Base-by-base conservation (phyloP, 1,140 invertebrate genomes). In the Apocrypta bakeri region DNA sequence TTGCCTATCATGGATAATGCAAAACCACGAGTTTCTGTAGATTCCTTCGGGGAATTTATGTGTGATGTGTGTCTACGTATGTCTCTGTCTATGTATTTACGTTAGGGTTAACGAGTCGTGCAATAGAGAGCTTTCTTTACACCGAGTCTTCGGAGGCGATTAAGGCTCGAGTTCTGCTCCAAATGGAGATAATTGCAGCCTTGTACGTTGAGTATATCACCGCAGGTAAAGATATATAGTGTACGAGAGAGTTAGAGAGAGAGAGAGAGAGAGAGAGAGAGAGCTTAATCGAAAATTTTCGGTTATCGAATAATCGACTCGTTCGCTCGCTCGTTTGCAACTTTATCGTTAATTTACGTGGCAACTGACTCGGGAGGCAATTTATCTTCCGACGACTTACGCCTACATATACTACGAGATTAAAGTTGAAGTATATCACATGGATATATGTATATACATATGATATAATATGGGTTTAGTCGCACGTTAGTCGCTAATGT, bases 281-380 rank as follows among this genome's bases (percentile, higher is more conserved):
- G 66, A 33, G 68, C 17, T 75, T 83, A 83, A 83, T 79, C 56
- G 77, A 83, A 79, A 79, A 83, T 83, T 79, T 79, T 79, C 75
- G 76, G 75, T 78, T 83, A 79, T 83, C 56, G 61, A 73, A 66
- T 48, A 77, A 82, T 77, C 68, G 64, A 42, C 74, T 2, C 21
- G 73, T 56, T 68, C 56, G 72, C 33, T 42, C 81, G 48, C 42
- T 33, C 37, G 21, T 40, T 40, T n/a, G 21, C 42, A 21, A 69
- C 29, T 33, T 71, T 74, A 83, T 79, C 76, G 68, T 78, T 83
- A 83, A 83, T 83, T 83, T 83, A 79, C 48, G 56, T 68, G 72
- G 61, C 33, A 61, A 27, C 21, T 27, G 21, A 37, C 68, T 1
- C 21, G 17, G 56, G 74, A 40, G 42, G 29, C 81, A 77, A 82